These are phyloP conservation scores for Cyrtodaria siliqua DNA, from an alignment of 2,888 invertebrate genomes.

Conservation along the genomic window DNA sequence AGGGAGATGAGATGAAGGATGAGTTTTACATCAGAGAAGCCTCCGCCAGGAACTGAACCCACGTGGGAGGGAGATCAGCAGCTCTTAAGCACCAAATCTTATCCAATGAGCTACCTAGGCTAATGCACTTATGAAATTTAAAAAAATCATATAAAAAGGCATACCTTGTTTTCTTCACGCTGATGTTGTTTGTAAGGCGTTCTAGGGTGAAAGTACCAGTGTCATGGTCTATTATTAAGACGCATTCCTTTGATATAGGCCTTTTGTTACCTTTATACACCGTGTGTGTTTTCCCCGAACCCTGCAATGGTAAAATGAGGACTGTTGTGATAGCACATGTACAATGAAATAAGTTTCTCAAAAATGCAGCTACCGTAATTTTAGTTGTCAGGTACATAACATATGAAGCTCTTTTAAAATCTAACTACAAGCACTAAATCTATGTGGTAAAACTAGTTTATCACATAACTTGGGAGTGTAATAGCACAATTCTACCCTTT, in stretches of 20 bases:
- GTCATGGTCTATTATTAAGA: constrained; percentile 95
- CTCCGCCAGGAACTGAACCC: too few relatives aligned
- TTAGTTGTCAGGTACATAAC: too few relatives aligned
- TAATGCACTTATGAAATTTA: not conserved
- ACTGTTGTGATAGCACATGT: not conserved
- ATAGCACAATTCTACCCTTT: too few relatives aligned
- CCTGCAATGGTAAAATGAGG: too few relatives aligned
- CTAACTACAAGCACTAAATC: not conserved
- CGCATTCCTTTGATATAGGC: constrained; percentile 97
- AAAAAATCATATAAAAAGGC: not conserved
- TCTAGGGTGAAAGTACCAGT: constrained; percentile 98
- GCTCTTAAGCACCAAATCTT: not conserved
- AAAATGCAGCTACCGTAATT: too few relatives aligned
- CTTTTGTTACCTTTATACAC: constrained; percentile 98
- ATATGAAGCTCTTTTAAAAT: not conserved
- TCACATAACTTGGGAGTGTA: too few relatives aligned
- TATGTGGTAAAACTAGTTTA: too few relatives aligned
- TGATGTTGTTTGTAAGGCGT: constrained; percentile 94
- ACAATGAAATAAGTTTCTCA: too few relatives aligned
- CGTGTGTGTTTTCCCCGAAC: constrained; percentile 95
- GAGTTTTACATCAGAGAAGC: too few relatives aligned
- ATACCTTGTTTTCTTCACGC: constrained; percentile 85
- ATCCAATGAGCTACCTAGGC: not conserved
- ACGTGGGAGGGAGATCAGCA: too few relatives aligned
- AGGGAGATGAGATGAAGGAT: too few relatives aligned